Evolutionary conservation across 2,113 vertebrate genomes (phyloP).

Genomic region (Crotalus viridis): DNA sequence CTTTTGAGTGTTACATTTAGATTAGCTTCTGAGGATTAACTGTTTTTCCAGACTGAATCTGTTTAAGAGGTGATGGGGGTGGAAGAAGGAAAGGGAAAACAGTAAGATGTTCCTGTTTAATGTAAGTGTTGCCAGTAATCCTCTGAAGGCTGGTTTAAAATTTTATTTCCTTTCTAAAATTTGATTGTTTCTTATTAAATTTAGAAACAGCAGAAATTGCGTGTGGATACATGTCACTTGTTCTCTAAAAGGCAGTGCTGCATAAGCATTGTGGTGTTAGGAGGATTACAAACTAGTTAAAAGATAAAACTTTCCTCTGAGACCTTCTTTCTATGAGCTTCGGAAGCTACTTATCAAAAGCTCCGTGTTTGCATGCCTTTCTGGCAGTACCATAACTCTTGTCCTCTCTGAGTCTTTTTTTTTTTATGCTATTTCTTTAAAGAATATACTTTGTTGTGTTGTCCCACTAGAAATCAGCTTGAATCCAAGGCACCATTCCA

Average conservation of each 20-base stretch:
- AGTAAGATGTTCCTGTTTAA: conserved; percentile 66
- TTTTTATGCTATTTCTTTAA: conserved; percentile 29
- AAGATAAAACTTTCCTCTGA: conserved; percentile 57
- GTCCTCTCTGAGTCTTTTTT: neutral
- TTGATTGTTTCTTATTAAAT: conserved; percentile 26
- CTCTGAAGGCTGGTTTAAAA: conserved; percentile 35
- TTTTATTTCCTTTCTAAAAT: conserved; percentile 36
- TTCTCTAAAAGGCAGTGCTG: conserved; percentile 43
- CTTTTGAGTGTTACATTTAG: conserved; percentile 78
- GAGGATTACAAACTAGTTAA: conserved; percentile 60
- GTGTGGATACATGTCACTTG: neutral
- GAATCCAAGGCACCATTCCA: conserved; percentile 48
- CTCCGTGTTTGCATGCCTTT: conserved; percentile 15
- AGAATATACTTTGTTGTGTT: conserved; percentile 27
- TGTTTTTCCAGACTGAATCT: conserved; percentile 71
- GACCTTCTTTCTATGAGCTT: conserved; percentile 35
- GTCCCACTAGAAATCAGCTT: conserved; percentile 45
- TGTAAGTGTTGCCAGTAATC: conserved; percentile 53
- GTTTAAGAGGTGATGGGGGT: conserved; percentile 48
- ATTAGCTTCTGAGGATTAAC: conserved; percentile 79
- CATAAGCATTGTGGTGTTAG: conserved; percentile 19
- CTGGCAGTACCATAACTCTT: neutral
- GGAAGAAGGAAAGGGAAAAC: conserved; percentile 37
- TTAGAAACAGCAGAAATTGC: conserved; percentile 8
- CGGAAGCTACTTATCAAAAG: conserved; percentile 17